Evolutionary conservation across 2,888 invertebrate genomes (phyloP).

Genomic region (Abrostola tripartita): DNA sequence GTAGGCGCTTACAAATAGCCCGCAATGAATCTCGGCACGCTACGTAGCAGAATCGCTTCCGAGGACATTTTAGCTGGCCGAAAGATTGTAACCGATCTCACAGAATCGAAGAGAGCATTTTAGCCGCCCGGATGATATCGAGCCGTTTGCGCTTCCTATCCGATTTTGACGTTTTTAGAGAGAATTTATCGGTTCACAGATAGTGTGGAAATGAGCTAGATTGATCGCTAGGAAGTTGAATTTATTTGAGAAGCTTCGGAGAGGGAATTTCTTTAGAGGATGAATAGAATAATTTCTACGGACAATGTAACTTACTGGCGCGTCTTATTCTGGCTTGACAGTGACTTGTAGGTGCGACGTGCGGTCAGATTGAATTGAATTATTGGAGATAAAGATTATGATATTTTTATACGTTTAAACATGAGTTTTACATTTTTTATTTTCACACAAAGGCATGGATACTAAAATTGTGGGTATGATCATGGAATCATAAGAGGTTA

Average conservation of each 20-base stretch:
- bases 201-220: constrained; percentile 45
- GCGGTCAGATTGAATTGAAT: too few relatives aligned
- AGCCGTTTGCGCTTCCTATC: constrained; percentile 37
- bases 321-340: not conserved
- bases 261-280: not conserved
- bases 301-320: not conserved
- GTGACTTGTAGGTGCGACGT: not conserved
- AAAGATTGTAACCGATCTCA: constrained; percentile 16
- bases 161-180: constrained; percentile 41
- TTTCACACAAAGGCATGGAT: too few relatives aligned
- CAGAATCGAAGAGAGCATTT: constrained; percentile 25
- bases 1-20: constrained; percentile 53
- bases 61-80: constrained; percentile 43
- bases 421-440: too few relatives aligned
- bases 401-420: too few relatives aligned
- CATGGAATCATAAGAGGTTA: too few relatives aligned
- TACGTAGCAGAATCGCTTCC: constrained; percentile 32
- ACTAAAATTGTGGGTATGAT: too few relatives aligned
- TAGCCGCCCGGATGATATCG: constrained; percentile 30
- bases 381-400: too few relatives aligned
- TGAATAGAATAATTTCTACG: not conserved
- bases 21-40: constrained; percentile 44
- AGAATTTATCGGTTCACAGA: constrained; percentile 38
- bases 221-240: constrained; percentile 31
- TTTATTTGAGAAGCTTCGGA: constrained; percentile 12